Conservation (phyloP, 2,113 vertebrate species). For the Salvelinus namaycush region DNA sequence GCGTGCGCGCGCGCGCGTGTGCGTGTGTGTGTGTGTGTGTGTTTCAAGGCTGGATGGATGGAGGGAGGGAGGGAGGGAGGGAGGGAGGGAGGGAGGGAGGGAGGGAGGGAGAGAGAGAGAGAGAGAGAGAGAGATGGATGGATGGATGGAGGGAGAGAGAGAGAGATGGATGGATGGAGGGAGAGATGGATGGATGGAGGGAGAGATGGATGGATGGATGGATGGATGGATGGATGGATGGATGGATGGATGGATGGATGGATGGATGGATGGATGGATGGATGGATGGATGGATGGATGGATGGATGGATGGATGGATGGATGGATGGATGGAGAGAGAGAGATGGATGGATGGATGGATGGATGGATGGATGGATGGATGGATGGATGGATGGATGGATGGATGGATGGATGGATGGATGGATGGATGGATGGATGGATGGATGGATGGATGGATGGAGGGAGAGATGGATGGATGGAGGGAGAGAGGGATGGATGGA, state of each 20-base stretch:
- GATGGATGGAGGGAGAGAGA: not conserved
- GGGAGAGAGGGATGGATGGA: rapidly evolving
- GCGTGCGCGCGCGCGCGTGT: constrained; percentile 15
- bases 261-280: not conserved
- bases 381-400: no score
- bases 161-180: not conserved
- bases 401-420: no score
- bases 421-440: not conserved
- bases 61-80: not conserved
- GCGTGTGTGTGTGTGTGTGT: not conserved
- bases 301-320: no score
- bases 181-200: not conserved
- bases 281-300: not conserved
- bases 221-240: not conserved
- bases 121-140: not conserved
- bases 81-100: not conserved
- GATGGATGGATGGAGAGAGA: rapidly evolving
- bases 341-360: no score
- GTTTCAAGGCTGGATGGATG: not conserved
- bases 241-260: not conserved
- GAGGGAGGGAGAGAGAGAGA: not conserved
- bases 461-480: no score
- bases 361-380: no score
- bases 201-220: not conserved
- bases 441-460: not conserved